Conservation (phyloP, 64 coral and sea anemone species). For the Exaiptasia diaphana region DNA sequence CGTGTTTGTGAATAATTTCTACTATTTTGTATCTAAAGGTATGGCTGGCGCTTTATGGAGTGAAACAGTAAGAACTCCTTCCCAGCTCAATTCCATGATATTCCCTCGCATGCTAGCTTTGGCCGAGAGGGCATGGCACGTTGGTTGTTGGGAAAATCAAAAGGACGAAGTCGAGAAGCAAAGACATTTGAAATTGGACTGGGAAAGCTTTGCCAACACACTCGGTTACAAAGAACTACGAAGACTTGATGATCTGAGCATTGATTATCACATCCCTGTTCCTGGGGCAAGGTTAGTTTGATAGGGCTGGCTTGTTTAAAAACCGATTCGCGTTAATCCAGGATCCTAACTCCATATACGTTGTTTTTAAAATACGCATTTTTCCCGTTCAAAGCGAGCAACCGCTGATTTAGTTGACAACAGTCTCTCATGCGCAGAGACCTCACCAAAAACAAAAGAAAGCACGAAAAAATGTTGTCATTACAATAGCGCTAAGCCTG, state of each 20-base stretch:
- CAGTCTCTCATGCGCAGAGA: too few relatives aligned
- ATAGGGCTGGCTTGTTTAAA: neutral
- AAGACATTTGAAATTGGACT: conserved; percentile 43
- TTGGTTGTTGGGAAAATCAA: conserved; percentile 71
- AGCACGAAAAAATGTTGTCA: too few relatives aligned
- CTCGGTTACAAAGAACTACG: conserved; percentile 75
- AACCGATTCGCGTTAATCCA: neutral
- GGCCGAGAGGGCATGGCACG: conserved; percentile 88
- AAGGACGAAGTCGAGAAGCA: conserved; percentile 35
- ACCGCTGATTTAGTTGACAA: too few relatives aligned
- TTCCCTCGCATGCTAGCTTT: conserved; percentile 80
- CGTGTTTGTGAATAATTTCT: too few relatives aligned
- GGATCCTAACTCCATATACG: neutral
- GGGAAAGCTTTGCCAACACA: conserved; percentile 81
- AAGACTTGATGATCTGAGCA: conserved; percentile 69
- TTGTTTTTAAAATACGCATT: neutral
- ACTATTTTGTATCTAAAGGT: conserved; percentile 6
- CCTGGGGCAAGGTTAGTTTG: conserved; percentile 63
- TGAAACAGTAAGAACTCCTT: conserved; percentile 75
- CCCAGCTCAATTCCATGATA: conserved; percentile 89
- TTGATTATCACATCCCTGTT: conserved; percentile 75
- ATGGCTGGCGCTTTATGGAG: conserved; percentile 90
- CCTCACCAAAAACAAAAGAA: too few relatives aligned
- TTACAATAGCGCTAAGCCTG: too few relatives aligned
- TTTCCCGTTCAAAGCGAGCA: too few relatives aligned